Evolutionary conservation across 1,140 invertebrate genomes (phyloP), one percentile per base, ranked within the genome.

Genomic region (Mylabris phalerata): DNA sequence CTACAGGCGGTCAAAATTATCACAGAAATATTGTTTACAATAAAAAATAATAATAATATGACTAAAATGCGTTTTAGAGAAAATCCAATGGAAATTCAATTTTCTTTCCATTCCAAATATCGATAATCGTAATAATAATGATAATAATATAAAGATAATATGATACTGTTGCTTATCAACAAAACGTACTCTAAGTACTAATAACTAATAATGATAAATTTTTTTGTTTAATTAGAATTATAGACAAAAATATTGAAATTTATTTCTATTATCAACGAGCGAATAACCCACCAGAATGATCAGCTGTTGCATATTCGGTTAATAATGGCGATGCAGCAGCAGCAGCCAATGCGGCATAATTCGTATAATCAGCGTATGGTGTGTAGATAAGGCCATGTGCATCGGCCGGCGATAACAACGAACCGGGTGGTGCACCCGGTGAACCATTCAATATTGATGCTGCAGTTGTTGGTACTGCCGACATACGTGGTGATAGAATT

Each of bases 211-310:
- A 32, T 32, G 7, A 32, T 32, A 32, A 32, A 1, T 32, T 32
- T 7, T 32, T 13, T 13, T 13, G 13, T 13, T 13, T 13, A 19
- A 19, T 19, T 19, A 19, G 19, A 19, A 19, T 19, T 19, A 19
- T 19, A 19, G 19, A 32, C 7, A 32, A 32, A 5, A 32, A 32
- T 32, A 32, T 32, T 32, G 32, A 32, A 5, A 32, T 32, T 5
- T 32, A 5, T 32, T 3, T 32, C 32, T 19, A 19, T 19, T 19
- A 62, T 68, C 78, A 82, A 77, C 86, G 87, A 81, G 87, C 87
- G 84, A 90, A 90, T 76, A 91, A 94, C 91, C 90, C 92, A 94
- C 92, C 92, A 83, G 90, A 88, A 84, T 92, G 89, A 81, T 94
- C 90, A 56, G 84, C 81, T 67, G 84, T 81, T 66, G 89, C 84